Percentiles rank a stretch among this genome's conserved stretches.
phyloP scores from a whole-genome alignment of 2,888 invertebrate species.

The Dioctria linearis region DNA sequence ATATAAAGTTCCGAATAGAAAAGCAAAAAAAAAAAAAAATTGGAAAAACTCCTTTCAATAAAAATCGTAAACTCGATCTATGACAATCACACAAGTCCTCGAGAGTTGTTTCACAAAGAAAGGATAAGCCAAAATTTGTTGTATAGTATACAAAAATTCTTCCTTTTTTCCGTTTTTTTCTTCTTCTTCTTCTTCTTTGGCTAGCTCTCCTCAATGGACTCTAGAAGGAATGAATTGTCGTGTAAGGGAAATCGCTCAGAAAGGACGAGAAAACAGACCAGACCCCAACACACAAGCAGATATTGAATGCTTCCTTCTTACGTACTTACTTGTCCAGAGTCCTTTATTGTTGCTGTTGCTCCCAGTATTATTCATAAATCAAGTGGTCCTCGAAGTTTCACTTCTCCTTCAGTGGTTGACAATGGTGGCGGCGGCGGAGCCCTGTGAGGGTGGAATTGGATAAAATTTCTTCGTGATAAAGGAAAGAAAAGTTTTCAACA shows the following conservation, averaged over 20 bases:
- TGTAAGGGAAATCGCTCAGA: conserved; percentile 34
- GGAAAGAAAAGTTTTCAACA: conserved; percentile 25
- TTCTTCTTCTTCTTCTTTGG: too few species aligned
- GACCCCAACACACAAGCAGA: too few species aligned
- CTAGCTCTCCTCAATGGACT: background rate
- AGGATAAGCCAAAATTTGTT: conserved; percentile 44
- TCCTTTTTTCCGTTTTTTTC: background rate
- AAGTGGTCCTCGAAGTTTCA: conserved; percentile 50
- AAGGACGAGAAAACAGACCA: conserved; percentile 5
- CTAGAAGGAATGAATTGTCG: conserved; percentile 7
- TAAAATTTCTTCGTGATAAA: conserved; percentile 37
- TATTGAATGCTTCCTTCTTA: background rate
- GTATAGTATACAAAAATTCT: conserved; percentile 42
- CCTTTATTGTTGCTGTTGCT: conserved; percentile 38
- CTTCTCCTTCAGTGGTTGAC: conserved; percentile 30
- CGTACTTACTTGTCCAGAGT: conserved; percentile 14
- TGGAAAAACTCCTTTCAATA: conserved; percentile 45
- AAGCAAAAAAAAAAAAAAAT: too few species aligned
- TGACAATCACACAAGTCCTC: conserved; percentile 41
- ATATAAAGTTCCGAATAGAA: conserved; percentile 1
- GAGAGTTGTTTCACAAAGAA: conserved; percentile 41
- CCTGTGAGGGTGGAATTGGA: conserved; percentile 26
- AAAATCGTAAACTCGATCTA: conserved; percentile 39
- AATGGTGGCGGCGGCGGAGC: conserved; percentile 41
- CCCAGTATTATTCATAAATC: conserved; percentile 52